Evolutionary conservation across 2,888 invertebrate species (phyloP), one percentile per base, ranked within the genome.

Genomic region (Punctoribates punctum): DNA sequence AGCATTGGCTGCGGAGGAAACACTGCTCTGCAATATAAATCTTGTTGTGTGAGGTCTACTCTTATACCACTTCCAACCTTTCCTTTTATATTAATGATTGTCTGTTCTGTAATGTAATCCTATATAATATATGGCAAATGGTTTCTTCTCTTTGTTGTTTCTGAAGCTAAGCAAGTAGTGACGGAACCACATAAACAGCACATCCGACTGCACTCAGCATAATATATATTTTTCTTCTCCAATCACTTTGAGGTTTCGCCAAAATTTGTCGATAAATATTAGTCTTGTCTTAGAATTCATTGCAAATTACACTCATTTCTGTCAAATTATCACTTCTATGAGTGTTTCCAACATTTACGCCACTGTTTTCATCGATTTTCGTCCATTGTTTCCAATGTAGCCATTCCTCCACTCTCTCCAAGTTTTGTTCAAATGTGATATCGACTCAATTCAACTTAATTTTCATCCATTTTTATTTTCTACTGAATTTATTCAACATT

Each of bases 91-190:
- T 70, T 70, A 70, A 70, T 70, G 70, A 70, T 70, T 38, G 20
- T 70, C 70, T 70, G n/a, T 42, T 70, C 29, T 25, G 42, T 70
- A 70, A 70, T 70, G 42, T 70, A 70, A 70, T 70, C 70, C 70
- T 70, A 70, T 70, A 70, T 70, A 70, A 70, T 70, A 70, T 70
- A 70, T 70, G 38, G 70, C 70, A 70, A 70, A 42, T 70, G 70
- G 34, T 70, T 70, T 70, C 70, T 70, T 38, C 70, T 70, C 46
- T 70, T 46, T 70, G 38, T 46, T 60, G 23, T 60, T 60, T 1
- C 46, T 46, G 42, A 70, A 23, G 70, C 42, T 38, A 67, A 38
- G 1, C 5, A 1, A 34, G 8, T 3, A 70, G 70, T 70, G 70
- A 23, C 70, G 70, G 38, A 70, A 70, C 70, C 70, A 23, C 9